Percentiles rank a stretch among this genome's conserved stretches.
Conservation (phyloP, 2,113 vertebrate species). For the Ascaphus truei region DNA sequence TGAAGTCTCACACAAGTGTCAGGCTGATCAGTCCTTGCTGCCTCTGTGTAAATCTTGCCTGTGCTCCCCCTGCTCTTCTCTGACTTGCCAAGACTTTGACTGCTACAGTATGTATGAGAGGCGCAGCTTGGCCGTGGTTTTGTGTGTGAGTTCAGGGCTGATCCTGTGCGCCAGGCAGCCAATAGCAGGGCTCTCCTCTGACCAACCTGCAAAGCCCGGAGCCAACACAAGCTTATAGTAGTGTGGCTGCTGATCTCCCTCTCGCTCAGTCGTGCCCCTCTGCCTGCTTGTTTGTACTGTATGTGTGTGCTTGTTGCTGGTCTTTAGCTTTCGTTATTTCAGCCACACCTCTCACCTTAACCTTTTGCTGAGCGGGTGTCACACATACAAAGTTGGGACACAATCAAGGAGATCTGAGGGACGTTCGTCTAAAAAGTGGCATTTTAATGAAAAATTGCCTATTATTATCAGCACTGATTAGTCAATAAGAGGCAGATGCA, state of each 20-base stretch:
- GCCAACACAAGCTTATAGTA: not conserved
- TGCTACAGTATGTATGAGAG: not conserved
- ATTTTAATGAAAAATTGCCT: too few species aligned
- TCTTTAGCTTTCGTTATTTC: not conserved
- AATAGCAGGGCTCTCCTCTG: constrained; percentile 47
- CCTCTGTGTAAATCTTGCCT: not conserved
- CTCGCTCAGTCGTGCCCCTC: too few species aligned
- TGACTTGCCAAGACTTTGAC: not conserved
- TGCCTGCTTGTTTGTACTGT: too few species aligned
- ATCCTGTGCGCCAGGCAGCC: constrained; percentile 45
- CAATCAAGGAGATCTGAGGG: too few species aligned
- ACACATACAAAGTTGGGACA: too few species aligned
- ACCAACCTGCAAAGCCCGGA: not conserved
- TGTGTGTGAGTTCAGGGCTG: constrained; percentile 31
- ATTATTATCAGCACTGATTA: too few species aligned
- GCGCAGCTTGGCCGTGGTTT: constrained; percentile 13
- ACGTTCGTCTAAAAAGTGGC: too few species aligned
- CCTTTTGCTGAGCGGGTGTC: not conserved
- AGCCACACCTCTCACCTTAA: constrained; percentile 4
- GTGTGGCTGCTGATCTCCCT: not conserved
- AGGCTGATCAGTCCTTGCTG: not conserved
- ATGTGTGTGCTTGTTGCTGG: not conserved
- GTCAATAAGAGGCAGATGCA: too few species aligned
- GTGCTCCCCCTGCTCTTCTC: not conserved
- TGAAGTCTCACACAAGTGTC: not conserved